Evolutionary conservation across 2,888 invertebrate species (phyloP).

Genomic region (Pasiphila rectangulata): DNA sequence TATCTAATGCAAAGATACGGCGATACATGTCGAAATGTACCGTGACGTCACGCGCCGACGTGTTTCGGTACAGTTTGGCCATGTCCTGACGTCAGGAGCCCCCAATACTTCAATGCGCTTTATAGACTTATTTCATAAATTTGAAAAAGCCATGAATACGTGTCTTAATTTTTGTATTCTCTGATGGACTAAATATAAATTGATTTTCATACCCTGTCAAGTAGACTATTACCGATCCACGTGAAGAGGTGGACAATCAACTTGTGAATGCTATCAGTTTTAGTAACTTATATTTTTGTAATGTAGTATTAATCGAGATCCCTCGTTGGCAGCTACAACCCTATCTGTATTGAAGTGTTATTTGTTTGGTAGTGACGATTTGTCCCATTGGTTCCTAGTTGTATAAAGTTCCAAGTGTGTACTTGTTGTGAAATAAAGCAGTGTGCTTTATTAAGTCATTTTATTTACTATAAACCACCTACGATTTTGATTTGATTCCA

Average conservation of each 20-base stretch:
- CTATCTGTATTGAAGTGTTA: constrained; percentile 12
- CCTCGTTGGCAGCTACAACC: constrained; percentile 18
- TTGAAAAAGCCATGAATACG: too few relatives aligned
- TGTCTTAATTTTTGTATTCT: too few relatives aligned
- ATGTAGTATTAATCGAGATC: constrained; percentile 19
- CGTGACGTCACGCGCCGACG: too few relatives aligned
- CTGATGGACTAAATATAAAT: too few relatives aligned
- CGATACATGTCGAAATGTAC: too few relatives aligned
- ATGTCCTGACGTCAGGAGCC: too few relatives aligned
- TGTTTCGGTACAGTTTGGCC: too few relatives aligned
- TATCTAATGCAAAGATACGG: too few relatives aligned
- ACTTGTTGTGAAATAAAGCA: constrained; percentile 54
- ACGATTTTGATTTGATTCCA: not conserved
- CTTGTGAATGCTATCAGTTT: constrained; percentile 17
- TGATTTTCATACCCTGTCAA: too few relatives aligned
- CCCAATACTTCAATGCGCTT: too few relatives aligned
- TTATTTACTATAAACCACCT: constrained; percentile 26
- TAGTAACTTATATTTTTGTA: constrained; percentile 20
- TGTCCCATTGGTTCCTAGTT: constrained; percentile 53
- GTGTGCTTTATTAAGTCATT: constrained; percentile 34
- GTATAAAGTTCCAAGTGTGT: constrained; percentile 57
- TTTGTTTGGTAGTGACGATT: constrained; percentile 42
- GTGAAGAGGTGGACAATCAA: constrained; percentile 1
- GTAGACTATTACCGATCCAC: not conserved
- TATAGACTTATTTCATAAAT: too few relatives aligned